A percentile compares a stretch with the other conserved stretches of the same genome.
These are phyloP conservation scores for Hucho hucho DNA, from an alignment of 2,113 vertebrate genomes.

Conservation along the genomic window DNA sequence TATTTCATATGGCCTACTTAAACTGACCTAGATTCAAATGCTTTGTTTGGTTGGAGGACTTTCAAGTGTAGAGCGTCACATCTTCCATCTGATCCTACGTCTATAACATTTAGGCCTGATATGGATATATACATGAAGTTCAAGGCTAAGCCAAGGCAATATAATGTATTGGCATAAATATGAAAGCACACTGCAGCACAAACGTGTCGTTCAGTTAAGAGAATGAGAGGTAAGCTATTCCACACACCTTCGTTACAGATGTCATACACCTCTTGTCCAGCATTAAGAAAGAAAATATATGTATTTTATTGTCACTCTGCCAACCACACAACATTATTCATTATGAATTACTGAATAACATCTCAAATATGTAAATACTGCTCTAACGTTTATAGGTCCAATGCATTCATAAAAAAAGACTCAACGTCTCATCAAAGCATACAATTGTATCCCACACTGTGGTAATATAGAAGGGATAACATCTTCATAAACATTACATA, in stretches of 20 bases:
- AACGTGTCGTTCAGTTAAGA: conserved; percentile 15
- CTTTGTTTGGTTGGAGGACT: conserved; percentile 6
- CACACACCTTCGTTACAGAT: conserved; percentile 72
- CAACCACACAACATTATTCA: conserved; percentile 2
- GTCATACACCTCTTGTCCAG: conserved; percentile 70
- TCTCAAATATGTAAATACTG: not conserved
- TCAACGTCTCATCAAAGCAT: conserved; percentile 15
- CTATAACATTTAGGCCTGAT: not conserved
- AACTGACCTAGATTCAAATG: conserved; percentile 16
- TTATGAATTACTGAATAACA: not conserved
- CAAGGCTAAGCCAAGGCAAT: not conserved
- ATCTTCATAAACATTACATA: conserved; percentile 36
- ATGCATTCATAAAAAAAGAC: conserved; percentile 21
- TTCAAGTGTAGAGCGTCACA: conserved; percentile 3
- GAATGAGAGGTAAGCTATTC: conserved; percentile 43
- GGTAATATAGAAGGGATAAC: not conserved
- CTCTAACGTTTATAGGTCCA: not conserved
- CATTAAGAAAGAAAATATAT: conserved; percentile 65
- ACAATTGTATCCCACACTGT: conserved; percentile 28
- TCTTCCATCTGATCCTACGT: not conserved
- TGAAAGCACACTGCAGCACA: conserved; percentile 17
- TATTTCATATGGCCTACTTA: conserved; percentile 16
- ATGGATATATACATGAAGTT: not conserved
- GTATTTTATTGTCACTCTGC: conserved; percentile 55
- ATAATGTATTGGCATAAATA: not conserved